Evolutionary conservation across 1,140 invertebrate species (phyloP).

Genomic region (Steinernema feltiae): DNA sequence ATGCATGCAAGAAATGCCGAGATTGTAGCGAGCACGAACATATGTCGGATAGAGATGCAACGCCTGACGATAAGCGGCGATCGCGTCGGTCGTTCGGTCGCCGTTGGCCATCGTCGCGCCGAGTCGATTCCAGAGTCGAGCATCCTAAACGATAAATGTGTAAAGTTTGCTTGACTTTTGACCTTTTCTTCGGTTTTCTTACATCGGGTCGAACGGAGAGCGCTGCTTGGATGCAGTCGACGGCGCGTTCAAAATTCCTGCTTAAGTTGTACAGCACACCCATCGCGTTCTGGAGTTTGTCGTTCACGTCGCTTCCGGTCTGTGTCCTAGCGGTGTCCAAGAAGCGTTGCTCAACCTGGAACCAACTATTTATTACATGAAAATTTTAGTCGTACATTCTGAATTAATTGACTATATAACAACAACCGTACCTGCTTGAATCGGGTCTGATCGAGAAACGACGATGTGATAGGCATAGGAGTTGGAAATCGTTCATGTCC

Average conservation of each 20-base stretch:
- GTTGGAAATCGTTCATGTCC: constrained; percentile 22
- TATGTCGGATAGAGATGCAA: constrained; percentile 86
- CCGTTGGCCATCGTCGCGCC: constrained; percentile 95
- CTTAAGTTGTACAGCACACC: constrained; percentile 91
- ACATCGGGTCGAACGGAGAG: constrained; percentile 73
- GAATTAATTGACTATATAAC: constrained; percentile 30
- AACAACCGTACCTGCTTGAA: constrained; percentile 16
- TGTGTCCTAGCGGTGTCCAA: constrained; percentile 77
- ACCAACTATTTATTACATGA: constrained; percentile 31
- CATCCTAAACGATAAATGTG: constrained; percentile 69
- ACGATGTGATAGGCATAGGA: background rate
- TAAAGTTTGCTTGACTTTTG: constrained; percentile 20
- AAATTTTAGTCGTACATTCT: constrained; percentile 21
- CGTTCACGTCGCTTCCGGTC: constrained; percentile 70
- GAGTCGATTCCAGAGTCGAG: constrained; percentile 89
- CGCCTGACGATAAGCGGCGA: constrained; percentile 86
- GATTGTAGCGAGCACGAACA: constrained; percentile 90
- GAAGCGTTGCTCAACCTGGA: constrained; percentile 67
- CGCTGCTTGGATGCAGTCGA: constrained; percentile 87
- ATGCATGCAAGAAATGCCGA: constrained; percentile 95
- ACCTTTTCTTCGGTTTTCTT: constrained; percentile 38
- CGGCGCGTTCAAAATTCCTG: constrained; percentile 87
- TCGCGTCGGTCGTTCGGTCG: constrained; percentile 83
- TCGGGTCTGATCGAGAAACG: background rate
- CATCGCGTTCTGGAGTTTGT: constrained; percentile 88